Evolutionary conservation across 2,888 invertebrate genomes (phyloP).

Genomic region (Malthinus seriepunctatus): DNA sequence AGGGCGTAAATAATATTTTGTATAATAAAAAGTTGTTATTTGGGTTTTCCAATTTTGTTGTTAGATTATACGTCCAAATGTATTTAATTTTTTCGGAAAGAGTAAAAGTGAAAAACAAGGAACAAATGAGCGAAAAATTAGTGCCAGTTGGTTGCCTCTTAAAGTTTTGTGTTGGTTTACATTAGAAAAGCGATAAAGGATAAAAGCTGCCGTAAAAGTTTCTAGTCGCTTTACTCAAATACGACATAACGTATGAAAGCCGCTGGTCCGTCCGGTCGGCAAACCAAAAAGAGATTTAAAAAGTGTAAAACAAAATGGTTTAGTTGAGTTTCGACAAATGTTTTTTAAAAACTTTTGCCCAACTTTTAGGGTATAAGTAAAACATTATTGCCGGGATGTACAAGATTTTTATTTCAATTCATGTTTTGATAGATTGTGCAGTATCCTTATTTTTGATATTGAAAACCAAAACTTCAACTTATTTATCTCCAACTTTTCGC

Average conservation of each 20-base stretch:
- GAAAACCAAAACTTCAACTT: not conserved
- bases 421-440: conserved; percentile 13
- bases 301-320: conserved; percentile 20
- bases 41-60: conserved; percentile 1
- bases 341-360: conserved; percentile 9
- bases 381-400: conserved; percentile 17
- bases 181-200: conserved; percentile 28
- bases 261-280: conserved; percentile 10
- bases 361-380: conserved; percentile 17
- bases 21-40: conserved; percentile 16
- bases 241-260: conserved; percentile 19
- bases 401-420: conserved; percentile 10
- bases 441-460: conserved; percentile 12
- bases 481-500: not conserved
- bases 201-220: conserved; percentile 29
- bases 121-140: conserved; percentile 16
- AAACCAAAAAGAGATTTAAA: not conserved
- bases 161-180: conserved; percentile 25
- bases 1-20: conserved; percentile 7
- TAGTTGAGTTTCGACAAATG: conserved; percentile 17
- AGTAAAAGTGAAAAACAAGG: conserved; percentile 9
- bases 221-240: conserved; percentile 26
- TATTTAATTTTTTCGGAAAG: conserved; percentile 9
- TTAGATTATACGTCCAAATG: conserved; percentile 2
- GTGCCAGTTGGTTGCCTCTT: conserved; percentile 15